A percentile compares a stretch with the other conserved stretches of the same genome.
Evolutionary conservation across 2,888 invertebrate genomes (phyloP).

Genomic region (Kuschelorhynchus macadamiae): DNA sequence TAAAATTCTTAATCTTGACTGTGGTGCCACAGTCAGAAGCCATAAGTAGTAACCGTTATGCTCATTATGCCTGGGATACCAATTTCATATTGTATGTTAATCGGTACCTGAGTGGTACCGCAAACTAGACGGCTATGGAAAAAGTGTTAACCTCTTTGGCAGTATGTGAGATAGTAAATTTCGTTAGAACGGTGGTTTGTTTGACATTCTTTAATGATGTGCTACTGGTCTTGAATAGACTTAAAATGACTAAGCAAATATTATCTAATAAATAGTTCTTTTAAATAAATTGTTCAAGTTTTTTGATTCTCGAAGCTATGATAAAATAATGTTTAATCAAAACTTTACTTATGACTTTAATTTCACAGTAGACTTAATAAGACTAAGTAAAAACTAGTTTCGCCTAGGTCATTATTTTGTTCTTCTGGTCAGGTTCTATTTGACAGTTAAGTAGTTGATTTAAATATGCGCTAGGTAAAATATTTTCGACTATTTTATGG

Average conservation of each 20-base stretch:
- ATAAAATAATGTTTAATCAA: too few relatives aligned
- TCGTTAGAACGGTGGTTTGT: background rate
- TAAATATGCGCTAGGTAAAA: too few relatives aligned
- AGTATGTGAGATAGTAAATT: constrained; percentile 27
- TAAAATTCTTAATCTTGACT: constrained; percentile 34
- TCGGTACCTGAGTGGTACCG: constrained; percentile 31
- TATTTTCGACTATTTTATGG: too few relatives aligned
- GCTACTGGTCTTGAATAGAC: constrained; percentile 3
- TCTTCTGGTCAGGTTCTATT: too few relatives aligned
- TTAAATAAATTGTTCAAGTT: too few relatives aligned
- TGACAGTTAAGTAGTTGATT: too few relatives aligned
- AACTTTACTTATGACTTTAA: too few relatives aligned
- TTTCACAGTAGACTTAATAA: too few relatives aligned
- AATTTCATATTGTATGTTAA: constrained; percentile 48
- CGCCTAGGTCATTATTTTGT: too few relatives aligned
- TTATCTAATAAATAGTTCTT: too few relatives aligned
- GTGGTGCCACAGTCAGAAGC: constrained; percentile 29
- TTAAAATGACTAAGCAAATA: background rate
- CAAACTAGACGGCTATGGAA: constrained; percentile 30
- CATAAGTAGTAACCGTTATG: constrained; percentile 42
- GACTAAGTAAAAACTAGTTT: too few relatives aligned
- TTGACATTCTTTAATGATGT: background rate
- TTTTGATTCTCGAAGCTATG: too few relatives aligned
- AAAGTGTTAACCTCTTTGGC: constrained; percentile 36
- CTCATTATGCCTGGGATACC: constrained; percentile 40